Evolutionary conservation across 2,888 invertebrate genomes (phyloP), one percentile per base, ranked within the genome.

Genomic region (Machimus rusticus): DNA sequence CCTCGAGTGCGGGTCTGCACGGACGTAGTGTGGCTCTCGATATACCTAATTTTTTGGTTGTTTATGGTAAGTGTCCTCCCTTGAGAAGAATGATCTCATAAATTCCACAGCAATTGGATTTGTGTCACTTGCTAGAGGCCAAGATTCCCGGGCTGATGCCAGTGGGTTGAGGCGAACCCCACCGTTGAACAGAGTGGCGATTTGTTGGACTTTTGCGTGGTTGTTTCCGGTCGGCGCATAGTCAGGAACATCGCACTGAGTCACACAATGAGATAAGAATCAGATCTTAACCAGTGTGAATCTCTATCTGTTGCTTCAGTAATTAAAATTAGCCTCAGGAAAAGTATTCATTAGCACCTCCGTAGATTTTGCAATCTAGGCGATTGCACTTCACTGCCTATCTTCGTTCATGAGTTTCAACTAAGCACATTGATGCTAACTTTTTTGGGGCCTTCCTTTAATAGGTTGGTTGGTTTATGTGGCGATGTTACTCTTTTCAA

Each of bases 11-110:
- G 97, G 91, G 95, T 95, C 85, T 97, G 97, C 91, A 98, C 97
- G 4, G 97, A 98, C 93, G 94, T 97, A 12, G 94, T 96, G 89
- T 97, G 97, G 96, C 94, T 97, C 74, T 94, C 95, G 91, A 93
- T 96, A 90, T 97, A 96, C 91, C 94, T 97, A 89, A 91, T 95
- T 86, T 97, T 97, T 93, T 97, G 96, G 96, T 95, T 96, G 91
- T 93, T 97, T 89, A 95, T 97, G 97, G 97, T 97, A 94, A 93
- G 93, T 51, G 28, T 43, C 78, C 37, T 76, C 34, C 76, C 43
- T 78, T 43, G 78, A 76, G n/a, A 78, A 81, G 12, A 51, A 55
- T 81, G 81, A 81, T 55, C 81, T 81, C 81, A 81, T 81, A 55
- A 51, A 28, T 34, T 81, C 23, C 6, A 16, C 1, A 12, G 14